These are phyloP conservation scores for Camelus bactrianus DNA, from an alignment of 2,113 vertebrate species.

Conservation along the genomic window DNA sequence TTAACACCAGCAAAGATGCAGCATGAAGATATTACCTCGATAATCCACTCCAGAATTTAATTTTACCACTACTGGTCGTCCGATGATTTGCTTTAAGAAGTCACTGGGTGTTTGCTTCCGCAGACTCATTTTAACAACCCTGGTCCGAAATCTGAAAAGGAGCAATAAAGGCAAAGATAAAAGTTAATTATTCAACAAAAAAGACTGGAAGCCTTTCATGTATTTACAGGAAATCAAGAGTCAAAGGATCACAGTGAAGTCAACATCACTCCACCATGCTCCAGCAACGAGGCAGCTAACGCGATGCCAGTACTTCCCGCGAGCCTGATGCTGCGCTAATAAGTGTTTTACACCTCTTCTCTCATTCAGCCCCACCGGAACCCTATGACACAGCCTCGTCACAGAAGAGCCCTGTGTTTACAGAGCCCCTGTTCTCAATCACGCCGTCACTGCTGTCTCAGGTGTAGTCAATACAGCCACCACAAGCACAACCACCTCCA, in stretches of 20 bases:
- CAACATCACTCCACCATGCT: neutral
- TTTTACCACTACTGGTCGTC: conserved; percentile 98
- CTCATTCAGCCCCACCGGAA: neutral
- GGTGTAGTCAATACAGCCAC: neutral
- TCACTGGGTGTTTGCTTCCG: conserved; percentile 99
- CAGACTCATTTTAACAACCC: conserved; percentile 93
- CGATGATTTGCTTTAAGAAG: conserved; percentile 99
- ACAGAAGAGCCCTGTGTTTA: no score
- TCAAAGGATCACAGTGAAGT: neutral
- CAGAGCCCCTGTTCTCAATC: neutral
- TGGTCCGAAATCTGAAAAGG: conserved; percentile 64
- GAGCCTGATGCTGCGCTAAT: neutral
- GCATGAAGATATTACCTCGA: conserved; percentile 90
- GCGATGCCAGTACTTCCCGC: neutral
- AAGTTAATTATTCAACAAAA: conserved; percentile 5
- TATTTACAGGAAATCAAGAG: neutral
- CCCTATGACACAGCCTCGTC: accelerated
- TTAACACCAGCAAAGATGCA: conserved; percentile 22
- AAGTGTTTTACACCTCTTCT: accelerated
- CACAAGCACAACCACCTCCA: neutral
- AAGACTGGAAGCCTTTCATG: neutral
- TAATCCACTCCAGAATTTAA: conserved; percentile 99
- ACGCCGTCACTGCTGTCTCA: neutral
- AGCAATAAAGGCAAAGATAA: conserved; percentile 33
- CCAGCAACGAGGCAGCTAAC: neutral